Evolutionary conservation across 2,113 vertebrate genomes (phyloP).

Genomic region (Pelodiscus sinensis): DNA sequence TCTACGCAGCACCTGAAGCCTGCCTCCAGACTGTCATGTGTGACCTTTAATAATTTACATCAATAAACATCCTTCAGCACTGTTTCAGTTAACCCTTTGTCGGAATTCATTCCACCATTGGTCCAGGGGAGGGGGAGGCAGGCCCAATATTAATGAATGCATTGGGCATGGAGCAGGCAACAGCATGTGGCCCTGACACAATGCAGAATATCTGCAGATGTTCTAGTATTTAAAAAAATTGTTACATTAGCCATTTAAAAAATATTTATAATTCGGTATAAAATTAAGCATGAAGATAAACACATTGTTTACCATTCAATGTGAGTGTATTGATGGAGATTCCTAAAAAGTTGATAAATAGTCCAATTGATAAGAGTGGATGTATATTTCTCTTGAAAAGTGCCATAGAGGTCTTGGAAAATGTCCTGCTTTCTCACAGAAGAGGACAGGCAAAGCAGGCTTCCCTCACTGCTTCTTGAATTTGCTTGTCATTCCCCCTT

Average conservation of each 20-base stretch:
- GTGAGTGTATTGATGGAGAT: fast-evolving
- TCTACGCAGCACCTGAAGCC: no score
- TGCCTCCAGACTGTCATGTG: no score
- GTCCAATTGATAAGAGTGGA: neutral
- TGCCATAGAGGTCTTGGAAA: neutral
- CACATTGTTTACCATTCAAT: fast-evolving
- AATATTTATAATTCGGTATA: fast-evolving
- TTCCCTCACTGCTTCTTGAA: fast-evolving
- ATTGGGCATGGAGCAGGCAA: no score
- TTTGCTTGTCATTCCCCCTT: neutral
- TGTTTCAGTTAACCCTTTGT: no score
- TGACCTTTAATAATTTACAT: no score
- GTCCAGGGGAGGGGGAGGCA: no score
- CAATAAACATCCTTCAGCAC: no score
- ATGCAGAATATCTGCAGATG: fast-evolving
- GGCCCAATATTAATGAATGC: no score
- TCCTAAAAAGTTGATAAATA: fast-evolving
- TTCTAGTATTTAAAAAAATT: neutral
- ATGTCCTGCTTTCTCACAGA: neutral
- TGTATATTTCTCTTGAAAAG: neutral
- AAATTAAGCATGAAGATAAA: no score
- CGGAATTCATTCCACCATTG: no score
- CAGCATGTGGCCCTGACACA: fast-evolving
- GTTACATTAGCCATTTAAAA: fast-evolving
- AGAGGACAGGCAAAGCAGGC: fast-evolving